Conservation (phyloP, 2,888 invertebrate species). For the Spodoptera exigua region DNA sequence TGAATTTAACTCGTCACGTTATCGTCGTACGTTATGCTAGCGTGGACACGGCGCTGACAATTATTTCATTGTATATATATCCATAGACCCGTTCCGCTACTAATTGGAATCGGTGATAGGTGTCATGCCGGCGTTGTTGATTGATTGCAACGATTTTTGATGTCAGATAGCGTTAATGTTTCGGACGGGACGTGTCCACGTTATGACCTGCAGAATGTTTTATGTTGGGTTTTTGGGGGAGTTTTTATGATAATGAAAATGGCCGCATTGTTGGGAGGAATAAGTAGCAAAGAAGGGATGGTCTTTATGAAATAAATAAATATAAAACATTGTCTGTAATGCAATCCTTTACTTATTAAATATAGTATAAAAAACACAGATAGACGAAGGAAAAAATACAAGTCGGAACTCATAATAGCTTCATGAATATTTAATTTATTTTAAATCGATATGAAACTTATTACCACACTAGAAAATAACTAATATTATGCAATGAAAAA, state of each 20-base stretch:
- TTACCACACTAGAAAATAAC: too few species aligned
- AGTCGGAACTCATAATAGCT: too few species aligned
- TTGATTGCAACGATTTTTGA: conserved; percentile 52
- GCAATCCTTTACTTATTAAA: too few species aligned
- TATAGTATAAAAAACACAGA: too few species aligned
- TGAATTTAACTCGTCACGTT: conserved; percentile 50
- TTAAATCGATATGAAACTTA: too few species aligned
- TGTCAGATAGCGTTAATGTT: conserved; percentile 43
- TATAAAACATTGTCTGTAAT: too few species aligned
- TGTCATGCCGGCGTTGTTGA: conserved; percentile 47
- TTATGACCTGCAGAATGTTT: conserved; percentile 21
- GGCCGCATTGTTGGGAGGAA: too few species aligned
- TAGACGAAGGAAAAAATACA: too few species aligned
- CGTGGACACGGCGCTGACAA: conserved; percentile 39
- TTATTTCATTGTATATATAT: conserved; percentile 22
- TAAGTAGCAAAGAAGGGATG: too few species aligned
- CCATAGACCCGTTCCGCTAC: conserved; percentile 10
- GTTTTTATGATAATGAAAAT: conserved; percentile 1
- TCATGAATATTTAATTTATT: too few species aligned
- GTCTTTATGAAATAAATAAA: too few species aligned
- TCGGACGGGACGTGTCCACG: conserved; percentile 21
- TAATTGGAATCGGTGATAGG: conserved; percentile 52
- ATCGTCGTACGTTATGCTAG: conserved; percentile 29
- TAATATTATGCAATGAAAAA: too few species aligned
- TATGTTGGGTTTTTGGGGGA: not conserved